Evolutionary conservation across 2,888 invertebrate species (phyloP).

Genomic region (Ophonus ardosiacus): DNA sequence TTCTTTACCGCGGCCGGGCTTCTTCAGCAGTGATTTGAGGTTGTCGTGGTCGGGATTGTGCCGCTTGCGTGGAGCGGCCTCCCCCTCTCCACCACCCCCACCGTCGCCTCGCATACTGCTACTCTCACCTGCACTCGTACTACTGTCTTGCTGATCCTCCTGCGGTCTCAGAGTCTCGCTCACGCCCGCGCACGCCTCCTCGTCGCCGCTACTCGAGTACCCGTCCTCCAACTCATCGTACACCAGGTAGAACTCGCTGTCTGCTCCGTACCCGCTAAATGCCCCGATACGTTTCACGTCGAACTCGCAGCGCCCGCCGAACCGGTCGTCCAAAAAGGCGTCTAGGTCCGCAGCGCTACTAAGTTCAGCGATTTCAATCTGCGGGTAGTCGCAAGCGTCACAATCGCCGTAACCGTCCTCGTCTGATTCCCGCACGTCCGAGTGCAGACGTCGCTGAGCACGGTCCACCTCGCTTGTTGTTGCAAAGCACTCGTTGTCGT

Average conservation of each 20-base stretch:
- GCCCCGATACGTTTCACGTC: conserved; percentile 70
- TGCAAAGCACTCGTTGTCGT: conserved; percentile 62
- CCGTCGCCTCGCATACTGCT: conserved; percentile 77
- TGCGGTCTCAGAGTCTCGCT: conserved; percentile 77
- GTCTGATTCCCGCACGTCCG: conserved; percentile 55
- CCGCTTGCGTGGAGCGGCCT: conserved; percentile 73
- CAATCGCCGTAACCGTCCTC: conserved; percentile 51
- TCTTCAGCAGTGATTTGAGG: conserved; percentile 87
- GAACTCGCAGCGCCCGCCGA: conserved; percentile 71
- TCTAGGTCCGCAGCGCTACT: conserved; percentile 66
- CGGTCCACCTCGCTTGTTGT: conserved; percentile 62
- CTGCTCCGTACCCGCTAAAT: conserved; percentile 68
- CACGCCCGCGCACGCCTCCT: conserved; percentile 68
- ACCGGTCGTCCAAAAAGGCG: conserved; percentile 65
- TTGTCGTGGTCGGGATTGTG: conserved; percentile 82
- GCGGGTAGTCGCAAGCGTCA: conserved; percentile 52
- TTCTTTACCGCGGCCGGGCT: conserved; percentile 82
- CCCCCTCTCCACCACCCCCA: conserved; percentile 74
- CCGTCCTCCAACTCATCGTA: conserved; percentile 74
- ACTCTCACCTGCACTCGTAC: conserved; percentile 69
- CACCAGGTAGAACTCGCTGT: conserved; percentile 70
- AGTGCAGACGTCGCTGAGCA: conserved; percentile 36
- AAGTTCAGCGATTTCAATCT: conserved; percentile 65
- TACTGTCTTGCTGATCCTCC: background rate
- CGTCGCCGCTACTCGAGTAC: conserved; percentile 65